Conservation (phyloP, 2,797 vertebrate genomes). For the Aselliscus stoliczkanus region DNA sequence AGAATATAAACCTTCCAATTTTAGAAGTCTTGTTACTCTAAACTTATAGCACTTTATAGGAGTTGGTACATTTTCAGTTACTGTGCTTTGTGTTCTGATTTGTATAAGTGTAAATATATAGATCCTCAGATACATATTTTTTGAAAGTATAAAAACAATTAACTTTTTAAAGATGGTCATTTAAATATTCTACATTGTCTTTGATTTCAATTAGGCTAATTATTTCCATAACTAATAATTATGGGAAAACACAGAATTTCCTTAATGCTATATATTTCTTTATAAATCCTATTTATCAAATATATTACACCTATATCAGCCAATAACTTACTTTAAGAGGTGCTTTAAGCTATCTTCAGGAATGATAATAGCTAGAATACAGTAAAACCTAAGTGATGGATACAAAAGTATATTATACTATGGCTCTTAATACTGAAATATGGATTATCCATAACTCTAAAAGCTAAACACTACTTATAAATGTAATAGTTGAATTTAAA, state of each 20-base stretch:
- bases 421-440: neutral
- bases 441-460: neutral
- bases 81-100: neutral
- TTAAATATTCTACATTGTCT: neutral
- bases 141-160: neutral
- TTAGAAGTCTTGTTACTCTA: slow-evolving; percentile 22
- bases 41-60: slow-evolving; percentile 3
- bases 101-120: neutral
- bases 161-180: neutral
- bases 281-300: neutral
- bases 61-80: neutral
- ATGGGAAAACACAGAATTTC: neutral
- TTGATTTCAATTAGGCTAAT: neutral
- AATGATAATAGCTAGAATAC: neutral
- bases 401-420: neutral
- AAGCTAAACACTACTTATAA: neutral
- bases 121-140: neutral
- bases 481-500: neutral
- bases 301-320: neutral
- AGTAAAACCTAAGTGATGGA: neutral
- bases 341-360: neutral
- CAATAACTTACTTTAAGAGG: slow-evolving; percentile 13
- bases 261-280: neutral
- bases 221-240: neutral
- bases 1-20: slow-evolving; percentile 52